A percentile compares a stretch with the other conserved stretches of the same genome.
Evolutionary conservation across 2,113 vertebrate species (phyloP).

Genomic region (Neodon shergylaensis): DNA sequence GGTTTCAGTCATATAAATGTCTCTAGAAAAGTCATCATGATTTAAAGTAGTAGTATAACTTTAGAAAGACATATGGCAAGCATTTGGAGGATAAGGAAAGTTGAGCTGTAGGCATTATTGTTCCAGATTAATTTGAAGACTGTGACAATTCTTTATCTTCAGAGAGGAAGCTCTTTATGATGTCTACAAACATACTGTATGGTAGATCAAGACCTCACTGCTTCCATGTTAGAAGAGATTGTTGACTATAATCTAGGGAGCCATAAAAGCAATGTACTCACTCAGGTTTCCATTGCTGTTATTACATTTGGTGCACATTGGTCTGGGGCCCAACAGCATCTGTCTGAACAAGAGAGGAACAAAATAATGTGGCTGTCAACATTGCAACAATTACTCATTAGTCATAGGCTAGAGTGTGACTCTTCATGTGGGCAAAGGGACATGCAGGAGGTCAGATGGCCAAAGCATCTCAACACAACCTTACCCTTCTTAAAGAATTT

Average conservation of each 20-base stretch:
- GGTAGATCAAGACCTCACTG: not conserved
- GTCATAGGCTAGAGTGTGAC: not conserved
- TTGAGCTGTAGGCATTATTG: not conserved
- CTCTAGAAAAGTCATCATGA: not conserved
- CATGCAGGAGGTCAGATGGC: not conserved
- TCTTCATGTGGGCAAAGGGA: too few species aligned
- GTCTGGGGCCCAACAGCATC: not conserved
- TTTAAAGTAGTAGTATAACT: not conserved
- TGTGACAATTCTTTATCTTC: not conserved
- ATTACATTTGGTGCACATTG: not conserved
- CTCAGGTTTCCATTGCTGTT: not conserved
- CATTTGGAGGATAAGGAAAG: not conserved
- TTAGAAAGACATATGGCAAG: not conserved
- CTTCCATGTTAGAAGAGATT: not conserved
- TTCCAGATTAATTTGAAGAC: not conserved
- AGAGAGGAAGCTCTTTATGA: not conserved
- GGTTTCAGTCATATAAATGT: not conserved
- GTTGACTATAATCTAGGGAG: not conserved
- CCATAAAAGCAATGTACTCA: too few species aligned
- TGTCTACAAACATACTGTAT: not conserved
- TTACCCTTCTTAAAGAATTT: not conserved
- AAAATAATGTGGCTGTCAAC: too few species aligned
- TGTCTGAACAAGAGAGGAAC: not conserved
- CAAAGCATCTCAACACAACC: too few species aligned
- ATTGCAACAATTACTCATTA: not conserved